Evolutionary conservation across 1,140 invertebrate species (phyloP).

Genomic region (Zaprionus inermis): DNA sequence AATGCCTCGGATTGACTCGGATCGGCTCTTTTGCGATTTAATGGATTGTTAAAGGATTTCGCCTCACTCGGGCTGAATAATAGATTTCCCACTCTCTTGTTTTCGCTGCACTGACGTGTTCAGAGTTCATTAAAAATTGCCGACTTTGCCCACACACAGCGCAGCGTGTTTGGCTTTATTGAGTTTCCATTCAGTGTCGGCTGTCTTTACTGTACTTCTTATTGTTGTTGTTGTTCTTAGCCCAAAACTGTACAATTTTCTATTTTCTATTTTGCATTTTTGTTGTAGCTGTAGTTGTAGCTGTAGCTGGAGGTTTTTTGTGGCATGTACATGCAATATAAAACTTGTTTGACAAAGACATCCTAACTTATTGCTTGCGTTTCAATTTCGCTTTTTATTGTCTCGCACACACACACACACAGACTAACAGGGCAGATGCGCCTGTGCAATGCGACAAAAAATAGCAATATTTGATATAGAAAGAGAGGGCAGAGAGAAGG

Average conservation of each 20-base stretch:
- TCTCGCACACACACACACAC: conserved; percentile 42
- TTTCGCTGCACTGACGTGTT: conserved; percentile 27
- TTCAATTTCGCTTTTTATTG: conserved; percentile 70
- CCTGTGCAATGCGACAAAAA: conserved; percentile 26
- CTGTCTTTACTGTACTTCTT: not conserved
- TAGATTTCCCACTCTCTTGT: conserved; percentile 39
- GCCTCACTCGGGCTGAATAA: conserved; percentile 42
- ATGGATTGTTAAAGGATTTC: conserved; percentile 65
- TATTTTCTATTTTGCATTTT: conserved; percentile 28
- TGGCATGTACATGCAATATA: conserved; percentile 65
- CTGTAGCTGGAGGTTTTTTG: conserved; percentile 2
- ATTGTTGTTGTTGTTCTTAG: conserved; percentile 49
- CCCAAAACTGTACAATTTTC: conserved; percentile 61
- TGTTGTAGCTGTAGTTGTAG: conserved; percentile 17
- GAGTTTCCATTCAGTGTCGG: conserved; percentile 35
- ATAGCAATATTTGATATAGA: conserved; percentile 35
- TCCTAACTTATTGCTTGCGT: conserved; percentile 55
- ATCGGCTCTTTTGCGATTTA: conserved; percentile 6
- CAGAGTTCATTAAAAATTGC: conserved; percentile 24
- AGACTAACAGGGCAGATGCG: conserved; percentile 8
- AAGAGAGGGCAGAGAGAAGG: conserved; percentile 20
- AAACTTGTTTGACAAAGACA: conserved; percentile 64
- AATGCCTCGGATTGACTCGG: not conserved
- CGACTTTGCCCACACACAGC: conserved; percentile 4
- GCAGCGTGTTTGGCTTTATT: conserved; percentile 43